phyloP scores from a whole-genome alignment of 2,113 vertebrate genomes.

The Hypanus sabinus region DNA sequence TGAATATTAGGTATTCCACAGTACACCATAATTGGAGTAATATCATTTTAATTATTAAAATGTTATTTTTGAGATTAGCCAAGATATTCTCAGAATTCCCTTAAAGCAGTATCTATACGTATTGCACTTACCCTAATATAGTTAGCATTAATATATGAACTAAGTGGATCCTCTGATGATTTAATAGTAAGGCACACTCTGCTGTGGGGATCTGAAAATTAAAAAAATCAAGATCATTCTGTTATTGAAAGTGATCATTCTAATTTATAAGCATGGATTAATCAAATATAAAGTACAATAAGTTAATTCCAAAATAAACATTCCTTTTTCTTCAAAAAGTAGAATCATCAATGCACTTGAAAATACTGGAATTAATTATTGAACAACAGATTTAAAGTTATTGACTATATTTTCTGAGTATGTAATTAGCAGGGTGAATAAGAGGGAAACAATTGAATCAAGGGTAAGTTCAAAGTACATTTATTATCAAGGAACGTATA shows the following conservation, averaged over 20 bases:
- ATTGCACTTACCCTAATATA: constrained; percentile 78
- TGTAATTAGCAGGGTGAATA: too few relatives aligned
- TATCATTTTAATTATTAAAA: not conserved
- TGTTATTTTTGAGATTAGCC: not conserved
- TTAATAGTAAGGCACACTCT: constrained; percentile 84
- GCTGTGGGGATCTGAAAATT: constrained; percentile 85
- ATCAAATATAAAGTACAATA: too few relatives aligned
- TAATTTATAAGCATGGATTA: constrained; percentile 3
- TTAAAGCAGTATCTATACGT: not conserved
- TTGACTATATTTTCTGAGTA: too few relatives aligned
- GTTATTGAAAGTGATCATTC: not conserved
- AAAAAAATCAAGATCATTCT: not conserved
- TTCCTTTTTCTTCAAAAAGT: not conserved
- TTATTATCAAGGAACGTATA: too few relatives aligned
- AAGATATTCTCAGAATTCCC: not conserved
- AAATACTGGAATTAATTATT: not conserved
- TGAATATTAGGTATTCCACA: not conserved
- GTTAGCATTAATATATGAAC: constrained; percentile 93
- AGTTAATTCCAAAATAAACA: not conserved
- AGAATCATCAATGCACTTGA: not conserved
- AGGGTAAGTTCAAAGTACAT: too few relatives aligned
- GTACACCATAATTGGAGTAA: not conserved
- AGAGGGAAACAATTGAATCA: too few relatives aligned
- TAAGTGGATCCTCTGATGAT: constrained; percentile 85
- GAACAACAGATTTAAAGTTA: too few relatives aligned